Base-by-base conservation (phyloP, 2,113 vertebrate species). In the Neodontobutis hainanensis region DNA sequence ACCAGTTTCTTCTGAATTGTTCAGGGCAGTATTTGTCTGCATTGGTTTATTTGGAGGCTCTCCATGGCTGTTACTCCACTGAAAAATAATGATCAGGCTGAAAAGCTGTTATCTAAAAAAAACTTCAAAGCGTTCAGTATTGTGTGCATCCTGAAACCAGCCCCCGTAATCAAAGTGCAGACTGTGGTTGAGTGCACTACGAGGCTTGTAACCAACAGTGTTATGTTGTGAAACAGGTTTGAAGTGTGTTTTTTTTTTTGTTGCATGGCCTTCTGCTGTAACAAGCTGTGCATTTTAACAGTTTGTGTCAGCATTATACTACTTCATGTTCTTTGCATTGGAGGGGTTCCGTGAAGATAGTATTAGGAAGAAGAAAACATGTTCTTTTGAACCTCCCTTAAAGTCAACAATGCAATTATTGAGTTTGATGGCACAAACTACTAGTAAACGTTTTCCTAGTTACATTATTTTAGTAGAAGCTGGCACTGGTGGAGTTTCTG, bases 211-310 rank as follows among this genome's bases (percentile, higher is more conserved):
- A 38, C 32, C 38, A 50, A 7, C 63, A 16, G 11, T 50, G 73
- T 64, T 63, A 80, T 87, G 77, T 51, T 57, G 82, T 74, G 55
- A 62, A 87, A 80, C 84, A 34, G 79, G 87, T 89, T 86, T 34
- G 27, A 12, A 57, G 61, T 1, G 19, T 27, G 1, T 27, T 27
- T 27, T 27, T 27, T 27, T 27, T 27, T 27, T 27, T 42, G 42
- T 11, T 0, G 4, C 8, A 64, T 4, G 35, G 46, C 11, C 15
- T 19, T 68, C 61, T 42, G 15, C 40, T 3, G 40, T 65, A 49
- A 47, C 6, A 5, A n/a, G 32, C 44, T 68, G 55, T 45, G 50
- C 12, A 11, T 8, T 62, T 15, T 52, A n/a, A 43, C n/a, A 35
- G 45, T 43, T 5, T 27, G 11, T 16, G 60, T 63, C 8, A 27